These are phyloP conservation scores for Cossypha caffra DNA, from an alignment of 2,797 vertebrate genomes.

Conservation along the genomic window DNA sequence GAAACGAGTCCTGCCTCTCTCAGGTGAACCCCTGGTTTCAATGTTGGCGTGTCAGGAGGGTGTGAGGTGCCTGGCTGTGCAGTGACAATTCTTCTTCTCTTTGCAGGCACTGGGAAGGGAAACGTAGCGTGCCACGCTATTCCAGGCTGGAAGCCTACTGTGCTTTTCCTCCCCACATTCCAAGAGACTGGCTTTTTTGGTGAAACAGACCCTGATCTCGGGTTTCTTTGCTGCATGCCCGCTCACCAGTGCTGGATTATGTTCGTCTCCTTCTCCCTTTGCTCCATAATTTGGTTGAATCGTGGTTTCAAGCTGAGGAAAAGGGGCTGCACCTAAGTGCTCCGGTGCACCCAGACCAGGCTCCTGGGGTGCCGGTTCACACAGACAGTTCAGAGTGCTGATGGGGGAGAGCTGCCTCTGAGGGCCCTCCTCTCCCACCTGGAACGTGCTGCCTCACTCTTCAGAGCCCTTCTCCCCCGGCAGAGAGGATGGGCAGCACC, in stretches of 20 bases:
- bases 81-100: not conserved
- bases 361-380: not conserved
- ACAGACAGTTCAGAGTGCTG: not conserved
- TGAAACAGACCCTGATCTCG: not conserved
- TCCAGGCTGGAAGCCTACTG: not conserved
- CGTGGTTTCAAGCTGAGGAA: conserved; percentile 89
- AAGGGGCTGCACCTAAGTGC: conserved; percentile 68
- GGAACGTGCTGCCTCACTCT: not conserved
- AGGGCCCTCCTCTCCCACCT: not conserved
- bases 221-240: conserved; percentile 33
- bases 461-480: not conserved
- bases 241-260: conserved; percentile 80
- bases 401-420: conserved; percentile 35
- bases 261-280: conserved; percentile 85
- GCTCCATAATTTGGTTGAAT: conserved; percentile 90
- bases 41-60: rapidly evolving
- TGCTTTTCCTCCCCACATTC: not conserved
- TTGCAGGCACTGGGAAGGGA: not conserved
- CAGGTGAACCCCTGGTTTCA: not conserved
- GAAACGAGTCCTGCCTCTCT: not conserved
- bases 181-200: not conserved
- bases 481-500: conserved; percentile 71
- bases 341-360: not conserved
- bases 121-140: rapidly evolving
- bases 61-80: not conserved